phyloP scores from a whole-genome alignment of 2,888 invertebrate species.

The Torymus tubicola region DNA sequence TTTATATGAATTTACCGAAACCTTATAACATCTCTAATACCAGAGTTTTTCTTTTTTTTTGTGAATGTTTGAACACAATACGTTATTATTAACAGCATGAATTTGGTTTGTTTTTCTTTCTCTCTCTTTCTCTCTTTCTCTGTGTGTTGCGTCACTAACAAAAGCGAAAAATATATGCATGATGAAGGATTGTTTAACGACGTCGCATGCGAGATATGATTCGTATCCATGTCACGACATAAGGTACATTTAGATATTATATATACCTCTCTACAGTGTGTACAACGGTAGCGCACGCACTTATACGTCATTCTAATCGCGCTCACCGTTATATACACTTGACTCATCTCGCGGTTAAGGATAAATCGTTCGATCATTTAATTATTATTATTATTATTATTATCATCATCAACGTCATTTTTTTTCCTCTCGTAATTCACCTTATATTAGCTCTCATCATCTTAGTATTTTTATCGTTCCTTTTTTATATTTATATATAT shows the following conservation, averaged over 20 bases:
- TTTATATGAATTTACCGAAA: no score
- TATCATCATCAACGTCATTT: no score
- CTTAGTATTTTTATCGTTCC: no score
- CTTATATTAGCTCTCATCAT: no score
- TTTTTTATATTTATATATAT: no score
- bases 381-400: no score
- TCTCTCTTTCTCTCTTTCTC: no score
- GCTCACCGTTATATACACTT: constrained; percentile 1
- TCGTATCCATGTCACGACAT: constrained; percentile 61
- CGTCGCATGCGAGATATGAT: constrained; percentile 50
- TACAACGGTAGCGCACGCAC: constrained; percentile 45
- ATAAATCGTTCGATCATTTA: no score
- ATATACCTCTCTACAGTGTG: background rate
- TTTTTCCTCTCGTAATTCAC: no score
- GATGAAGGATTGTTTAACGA: constrained; percentile 37
- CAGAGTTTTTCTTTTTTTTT: background rate
- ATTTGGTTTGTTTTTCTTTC: constrained; percentile 14
- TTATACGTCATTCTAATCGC: constrained; percentile 21
- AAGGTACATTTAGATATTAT: constrained; percentile 33
- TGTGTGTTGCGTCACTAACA: constrained; percentile 40
- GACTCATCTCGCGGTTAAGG: no score
- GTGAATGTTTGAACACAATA: background rate
- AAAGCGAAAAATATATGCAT: constrained; percentile 40
- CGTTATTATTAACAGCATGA: constrained; percentile 39
- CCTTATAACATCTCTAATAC: no score